These are phyloP conservation scores for Neotragus pygmaeus DNA, from an alignment of 2,113 vertebrate species.

Conservation along the genomic window DNA sequence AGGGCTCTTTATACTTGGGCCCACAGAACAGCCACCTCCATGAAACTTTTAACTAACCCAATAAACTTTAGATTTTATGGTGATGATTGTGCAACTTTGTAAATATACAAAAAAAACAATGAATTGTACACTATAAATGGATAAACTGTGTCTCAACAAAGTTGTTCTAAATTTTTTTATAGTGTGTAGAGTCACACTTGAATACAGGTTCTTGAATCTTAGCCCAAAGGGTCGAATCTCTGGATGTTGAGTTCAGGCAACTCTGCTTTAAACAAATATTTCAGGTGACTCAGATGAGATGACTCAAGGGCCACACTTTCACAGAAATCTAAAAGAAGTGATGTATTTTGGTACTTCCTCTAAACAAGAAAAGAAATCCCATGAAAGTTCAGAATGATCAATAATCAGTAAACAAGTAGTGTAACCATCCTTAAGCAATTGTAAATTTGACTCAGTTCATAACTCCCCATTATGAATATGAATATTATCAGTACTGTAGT, in stretches of 20 bases:
- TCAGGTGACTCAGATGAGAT: background rate
- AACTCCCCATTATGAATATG: background rate
- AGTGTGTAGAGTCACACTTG: background rate
- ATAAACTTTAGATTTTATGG: background rate
- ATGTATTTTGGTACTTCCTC: background rate
- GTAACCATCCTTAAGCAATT: background rate
- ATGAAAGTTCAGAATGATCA: background rate
- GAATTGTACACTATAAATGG: background rate
- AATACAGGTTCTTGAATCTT: background rate
- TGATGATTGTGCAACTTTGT: background rate
- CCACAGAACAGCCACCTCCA: background rate
- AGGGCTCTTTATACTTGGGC: background rate
- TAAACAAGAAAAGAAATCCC: constrained; percentile 4
- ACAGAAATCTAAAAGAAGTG: background rate
- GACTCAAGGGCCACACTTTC: background rate
- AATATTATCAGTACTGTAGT: background rate
- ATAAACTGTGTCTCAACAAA: background rate
- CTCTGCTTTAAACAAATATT: background rate
- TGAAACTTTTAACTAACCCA: background rate
- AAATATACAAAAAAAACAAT: background rate
- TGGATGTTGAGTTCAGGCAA: background rate
- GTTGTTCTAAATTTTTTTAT: background rate
- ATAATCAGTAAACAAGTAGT: background rate
- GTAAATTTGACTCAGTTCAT: background rate
- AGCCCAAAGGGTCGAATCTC: background rate